phyloP scores from a whole-genome alignment of 2,113 vertebrate genomes.

The Actenoides lindsayi region DNA sequence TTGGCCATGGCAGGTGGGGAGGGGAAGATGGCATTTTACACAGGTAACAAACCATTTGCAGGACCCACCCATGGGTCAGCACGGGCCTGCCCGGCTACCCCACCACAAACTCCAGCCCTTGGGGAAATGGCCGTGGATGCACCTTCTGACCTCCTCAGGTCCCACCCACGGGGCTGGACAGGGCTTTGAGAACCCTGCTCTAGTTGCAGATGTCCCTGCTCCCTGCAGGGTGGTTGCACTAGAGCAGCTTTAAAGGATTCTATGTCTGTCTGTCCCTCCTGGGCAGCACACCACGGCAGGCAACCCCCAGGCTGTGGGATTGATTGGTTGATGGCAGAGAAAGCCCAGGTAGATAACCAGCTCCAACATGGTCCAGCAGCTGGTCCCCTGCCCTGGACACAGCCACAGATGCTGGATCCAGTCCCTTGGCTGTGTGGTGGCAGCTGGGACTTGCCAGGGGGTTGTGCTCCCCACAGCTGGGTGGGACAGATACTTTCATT shows the following conservation, averaged over 20 bases:
- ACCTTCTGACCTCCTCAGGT: neutral
- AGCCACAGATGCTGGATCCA: rapidly evolving
- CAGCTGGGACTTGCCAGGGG: rapidly evolving
- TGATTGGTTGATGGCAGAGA: neutral
- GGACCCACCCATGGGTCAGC: rapidly evolving
- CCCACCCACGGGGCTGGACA: neutral
- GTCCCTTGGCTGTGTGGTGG: neutral
- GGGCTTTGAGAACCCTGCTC: neutral
- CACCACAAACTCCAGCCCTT: rapidly evolving
- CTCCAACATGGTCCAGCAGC: neutral
- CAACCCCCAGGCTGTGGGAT: neutral
- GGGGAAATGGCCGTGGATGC: neutral
- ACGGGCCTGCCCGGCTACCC: neutral
- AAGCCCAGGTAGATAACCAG: neutral
- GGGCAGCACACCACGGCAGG: rapidly evolving
- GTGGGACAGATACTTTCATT: neutral
- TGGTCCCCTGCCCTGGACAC: neutral
- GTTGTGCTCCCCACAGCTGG: neutral
- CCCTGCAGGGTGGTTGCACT: neutral
- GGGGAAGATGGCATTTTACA: neutral
- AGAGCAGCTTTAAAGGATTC: neutral
- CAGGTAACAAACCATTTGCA: neutral
- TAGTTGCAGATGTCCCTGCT: neutral
- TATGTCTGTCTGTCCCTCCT: neutral
- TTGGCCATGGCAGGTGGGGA: rapidly evolving